phyloP scores from a whole-genome alignment of 1,140 invertebrate genomes.

The Drosophila parabipectinata region DNA sequence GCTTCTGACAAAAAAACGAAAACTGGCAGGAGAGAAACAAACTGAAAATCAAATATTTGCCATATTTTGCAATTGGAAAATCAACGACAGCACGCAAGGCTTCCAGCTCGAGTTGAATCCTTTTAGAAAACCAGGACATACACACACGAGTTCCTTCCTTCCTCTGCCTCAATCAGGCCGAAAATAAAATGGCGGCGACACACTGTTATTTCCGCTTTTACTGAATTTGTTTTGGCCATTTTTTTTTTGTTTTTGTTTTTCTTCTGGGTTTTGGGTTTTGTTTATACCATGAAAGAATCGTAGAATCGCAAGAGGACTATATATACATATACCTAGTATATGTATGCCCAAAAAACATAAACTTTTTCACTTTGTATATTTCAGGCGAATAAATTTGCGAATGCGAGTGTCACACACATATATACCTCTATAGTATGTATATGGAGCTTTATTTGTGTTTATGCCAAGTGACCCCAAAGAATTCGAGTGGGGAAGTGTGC shows the following conservation, averaged over 20 bases:
- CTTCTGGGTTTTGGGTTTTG: slow-evolving; percentile 20
- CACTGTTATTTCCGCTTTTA: slow-evolving; percentile 59
- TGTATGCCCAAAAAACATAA: slow-evolving; percentile 42
- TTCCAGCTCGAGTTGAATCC: slow-evolving; percentile 17
- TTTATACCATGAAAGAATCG: slow-evolving; percentile 30
- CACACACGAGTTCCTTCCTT: slow-evolving; percentile 23
- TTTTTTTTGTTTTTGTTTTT: slow-evolving; percentile 10
- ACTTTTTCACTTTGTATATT: slow-evolving; percentile 61
- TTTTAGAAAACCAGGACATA: slow-evolving; percentile 30
- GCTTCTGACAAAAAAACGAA: slow-evolving; percentile 16
- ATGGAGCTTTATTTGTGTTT: slow-evolving; percentile 53
- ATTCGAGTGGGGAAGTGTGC: not conserved
- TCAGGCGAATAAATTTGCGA: slow-evolving; percentile 34
- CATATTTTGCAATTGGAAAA: slow-evolving; percentile 62
- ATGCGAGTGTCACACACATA: slow-evolving; percentile 15
- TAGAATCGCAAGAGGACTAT: slow-evolving; percentile 17
- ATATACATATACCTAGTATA: not conserved
- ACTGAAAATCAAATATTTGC: slow-evolving; percentile 65
- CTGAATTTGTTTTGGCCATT: slow-evolving; percentile 6
- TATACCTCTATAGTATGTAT: not conserved
- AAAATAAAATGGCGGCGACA: slow-evolving; percentile 68
- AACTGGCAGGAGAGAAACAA: slow-evolving; percentile 18
- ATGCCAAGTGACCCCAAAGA: slow-evolving; percentile 49
- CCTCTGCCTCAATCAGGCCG: slow-evolving; percentile 36
- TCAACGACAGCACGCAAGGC: slow-evolving; percentile 63